Evolutionary conservation across 2,888 invertebrate species (phyloP), one percentile per base, ranked within the genome.

Genomic region (Galerucella nymphaeae): DNA sequence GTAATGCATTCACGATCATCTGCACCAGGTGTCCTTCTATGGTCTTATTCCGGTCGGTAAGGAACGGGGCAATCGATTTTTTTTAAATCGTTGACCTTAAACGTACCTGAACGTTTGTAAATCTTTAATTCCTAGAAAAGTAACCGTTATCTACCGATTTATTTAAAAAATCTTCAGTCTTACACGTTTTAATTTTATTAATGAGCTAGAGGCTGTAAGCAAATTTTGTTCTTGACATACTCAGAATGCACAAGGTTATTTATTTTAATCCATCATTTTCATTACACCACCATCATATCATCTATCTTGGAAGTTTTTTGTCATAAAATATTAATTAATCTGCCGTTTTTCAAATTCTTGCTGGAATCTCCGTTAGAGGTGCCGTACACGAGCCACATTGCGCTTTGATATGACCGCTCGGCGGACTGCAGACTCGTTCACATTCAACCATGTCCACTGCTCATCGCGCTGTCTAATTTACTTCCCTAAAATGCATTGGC

Each of bases 31-130:
- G 67, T 67, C 67, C 67, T 67, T 67, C 67, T 67, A 48, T 30
- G 58, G 45, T 61, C 50, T 67, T 59, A 67, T 67, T 67, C 67
- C 59, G 67, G 67, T 48, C 67, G 30, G 48, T 50, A 67, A 41
- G 42, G 57, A 66, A 66, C 66, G 57, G 58, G 66, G 66, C 66
- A 23, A 57, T 57, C 66, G 57, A 66, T 57, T 30, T 23, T 10
- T n/a, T 38, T 20, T 42, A 66, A 48, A 14, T 55, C 20, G 6
- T 38, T 23, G 66, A 66, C 66, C 66, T 66, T 66, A 48, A 30
- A 48, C 14, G 63, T 63, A 48, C 20, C 20, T 41, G 58, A 11
- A 38, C 8, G 30, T 59, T 59, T 30, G 41, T 63, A 45, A 63
- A 63, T 63, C 48, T 63, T 41, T 1, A 48, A 48, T 63, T 63